Evolutionary conservation across 2,888 invertebrate genomes (phyloP), one percentile per base, ranked within the genome.

Genomic region (Dolichomitus sp.): DNA sequence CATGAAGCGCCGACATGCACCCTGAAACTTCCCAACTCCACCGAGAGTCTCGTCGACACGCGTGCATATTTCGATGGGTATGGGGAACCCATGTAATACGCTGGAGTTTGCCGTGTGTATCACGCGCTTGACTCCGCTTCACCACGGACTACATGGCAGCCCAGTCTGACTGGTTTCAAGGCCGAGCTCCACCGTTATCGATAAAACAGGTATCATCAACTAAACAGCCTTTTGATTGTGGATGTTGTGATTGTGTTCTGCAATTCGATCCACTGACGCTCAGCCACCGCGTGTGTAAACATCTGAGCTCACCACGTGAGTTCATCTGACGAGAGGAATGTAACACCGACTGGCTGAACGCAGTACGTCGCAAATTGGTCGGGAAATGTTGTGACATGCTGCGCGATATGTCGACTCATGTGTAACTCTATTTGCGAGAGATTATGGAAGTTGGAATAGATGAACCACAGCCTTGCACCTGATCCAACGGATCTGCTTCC

Each of bases 1-100:
- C 80, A 79, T 73, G 78, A 83, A 84, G 75, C 81, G 78, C 81
- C 80, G 79, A 83, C 75, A 83, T 78, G 84, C 81, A 82, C 79
- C 77, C 80, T 27, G 65, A 76, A 14, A 76, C 17, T 50, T 50
- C 88, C 66, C 65, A 4, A 80, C 81, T 72, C 84, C 82, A 87
- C 87, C 88, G 69, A 74, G 80, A 69, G 73, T 61, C 73, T 42
- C 80, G 69, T 74, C 81, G 50, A 72, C 77, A 80, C 80, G 70
- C 73, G 80, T 80, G 72, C 61, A 63, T 80, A 80, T 76, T 72
- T 52, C 42, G 72, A 33, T 23, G 66, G 63, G 50, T 45, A 48
- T 33, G 76, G 52, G 66, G 65, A 59, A 50, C 70, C 42, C 48
- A 52, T 70, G 73, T 57, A 75, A 78, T 76, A 80, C 68, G 68